Evolutionary conservation across 2,888 invertebrate genomes (phyloP).

Genomic region (Leptopilina myrica): DNA sequence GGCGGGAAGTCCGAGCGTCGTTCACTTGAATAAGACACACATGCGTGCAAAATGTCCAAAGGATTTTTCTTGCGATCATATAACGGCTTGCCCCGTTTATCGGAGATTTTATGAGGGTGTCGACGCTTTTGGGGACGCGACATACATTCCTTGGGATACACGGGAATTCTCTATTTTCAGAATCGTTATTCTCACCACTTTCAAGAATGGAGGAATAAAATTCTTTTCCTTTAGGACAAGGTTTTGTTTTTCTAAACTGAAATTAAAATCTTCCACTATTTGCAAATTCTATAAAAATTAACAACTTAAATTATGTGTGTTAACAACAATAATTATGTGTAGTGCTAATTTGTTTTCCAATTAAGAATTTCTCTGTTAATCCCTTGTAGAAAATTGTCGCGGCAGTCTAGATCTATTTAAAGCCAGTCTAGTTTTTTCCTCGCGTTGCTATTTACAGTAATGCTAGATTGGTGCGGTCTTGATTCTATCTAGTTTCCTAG

Average conservation of each 20-base stretch:
- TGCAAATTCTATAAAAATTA: too few relatives aligned
- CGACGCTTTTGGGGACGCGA: conserved; percentile 62
- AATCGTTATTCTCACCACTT: conserved; percentile 40
- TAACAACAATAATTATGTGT: too few relatives aligned
- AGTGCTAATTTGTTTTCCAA: too few relatives aligned
- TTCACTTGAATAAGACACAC: conserved; percentile 2
- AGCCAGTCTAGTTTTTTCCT: too few relatives aligned
- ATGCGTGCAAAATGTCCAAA: conserved; percentile 4
- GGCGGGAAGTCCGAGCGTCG: conserved; percentile 18
- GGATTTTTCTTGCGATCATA: conserved; percentile 3
- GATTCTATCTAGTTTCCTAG: too few relatives aligned
- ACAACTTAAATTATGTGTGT: too few relatives aligned
- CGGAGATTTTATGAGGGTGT: conserved; percentile 62
- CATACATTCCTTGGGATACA: conserved; percentile 60
- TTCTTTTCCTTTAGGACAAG: neutral
- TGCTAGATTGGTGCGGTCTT: too few relatives aligned
- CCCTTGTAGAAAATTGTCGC: too few relatives aligned
- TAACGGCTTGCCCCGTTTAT: conserved; percentile 55
- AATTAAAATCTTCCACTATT: too few relatives aligned
- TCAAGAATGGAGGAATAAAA: neutral
- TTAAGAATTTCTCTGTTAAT: neutral
- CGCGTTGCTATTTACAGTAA: too few relatives aligned
- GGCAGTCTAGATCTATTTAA: too few relatives aligned
- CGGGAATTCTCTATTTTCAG: conserved; percentile 49
- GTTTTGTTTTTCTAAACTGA: too few relatives aligned